These are phyloP conservation scores for Ennomos fuscantarius DNA, from an alignment of 2,888 invertebrate species.

Conservation along the genomic window DNA sequence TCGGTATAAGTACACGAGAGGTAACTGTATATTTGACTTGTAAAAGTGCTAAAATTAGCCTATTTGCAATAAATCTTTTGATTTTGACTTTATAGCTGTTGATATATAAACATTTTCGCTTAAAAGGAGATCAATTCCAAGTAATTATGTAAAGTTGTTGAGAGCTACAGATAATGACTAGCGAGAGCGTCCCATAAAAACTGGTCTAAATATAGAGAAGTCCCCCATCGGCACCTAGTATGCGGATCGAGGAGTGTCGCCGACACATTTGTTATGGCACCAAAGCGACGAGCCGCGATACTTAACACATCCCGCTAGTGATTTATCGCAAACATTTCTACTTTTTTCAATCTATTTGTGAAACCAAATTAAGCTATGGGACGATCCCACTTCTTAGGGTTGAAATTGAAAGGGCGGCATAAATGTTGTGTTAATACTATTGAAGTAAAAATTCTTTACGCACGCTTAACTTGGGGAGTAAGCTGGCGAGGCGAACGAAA, in stretches of 20 bases:
- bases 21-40: no score
- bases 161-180: conserved; percentile 23
- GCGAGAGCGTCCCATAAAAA: conserved; percentile 42
- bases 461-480: no score
- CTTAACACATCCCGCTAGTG: conserved; percentile 67
- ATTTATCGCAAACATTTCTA: conserved; percentile 62
- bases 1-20: no score
- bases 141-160: conserved; percentile 20
- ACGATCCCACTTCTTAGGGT: conserved; percentile 39
- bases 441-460: no score
- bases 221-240: conserved; percentile 54
- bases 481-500: no score
- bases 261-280: conserved; percentile 73
- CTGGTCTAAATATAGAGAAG: conserved; percentile 57
- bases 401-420: conserved; percentile 32
- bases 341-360: conserved; percentile 33
- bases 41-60: no score
- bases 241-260: conserved; percentile 69
- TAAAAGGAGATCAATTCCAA: background rate
- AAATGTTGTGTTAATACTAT: no score
- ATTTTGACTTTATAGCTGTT: no score
- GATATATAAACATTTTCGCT: background rate
- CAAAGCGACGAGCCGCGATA: conserved; percentile 54
- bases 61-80: no score
- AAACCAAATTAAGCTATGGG: conserved; percentile 44